Evolutionary conservation across 2,113 vertebrate genomes (phyloP).

Genomic region (Chaenocephalus aceratus): DNA sequence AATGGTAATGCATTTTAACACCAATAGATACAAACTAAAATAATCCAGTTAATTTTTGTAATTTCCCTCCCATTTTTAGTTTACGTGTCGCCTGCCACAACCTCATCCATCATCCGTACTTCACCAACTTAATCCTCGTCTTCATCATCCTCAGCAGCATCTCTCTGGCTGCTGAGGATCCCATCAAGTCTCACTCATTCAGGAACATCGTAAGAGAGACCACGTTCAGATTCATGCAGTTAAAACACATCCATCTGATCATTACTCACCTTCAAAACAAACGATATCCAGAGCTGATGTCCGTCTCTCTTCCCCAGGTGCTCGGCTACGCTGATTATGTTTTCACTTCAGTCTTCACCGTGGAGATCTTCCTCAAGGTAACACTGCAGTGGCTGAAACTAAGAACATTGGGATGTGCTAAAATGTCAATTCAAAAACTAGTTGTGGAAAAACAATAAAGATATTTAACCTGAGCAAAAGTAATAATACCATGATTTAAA

Average conservation of each 20-base stretch:
- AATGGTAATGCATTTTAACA: background rate
- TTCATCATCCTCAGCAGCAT: conserved; percentile 98
- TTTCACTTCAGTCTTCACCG: conserved; percentile 94
- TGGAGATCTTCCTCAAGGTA: conserved; percentile 95
- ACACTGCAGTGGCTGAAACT: background rate
- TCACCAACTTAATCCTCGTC: conserved; percentile 96
- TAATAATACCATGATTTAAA: too few species aligned
- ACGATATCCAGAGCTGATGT: background rate
- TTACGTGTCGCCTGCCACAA: conserved; percentile 91
- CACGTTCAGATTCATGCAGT: background rate
- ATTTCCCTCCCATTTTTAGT: conserved; percentile 71
- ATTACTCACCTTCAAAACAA: background rate
- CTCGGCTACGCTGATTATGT: conserved; percentile 94
- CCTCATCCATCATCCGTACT: conserved; percentile 94
- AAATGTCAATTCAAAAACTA: too few species aligned
- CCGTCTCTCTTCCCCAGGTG: conserved; percentile 80
- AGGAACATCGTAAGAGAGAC: conserved; percentile 90
- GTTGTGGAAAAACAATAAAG: too few species aligned
- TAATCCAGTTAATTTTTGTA: background rate
- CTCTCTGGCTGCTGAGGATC: conserved; percentile 94
- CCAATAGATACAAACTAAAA: background rate
- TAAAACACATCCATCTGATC: background rate
- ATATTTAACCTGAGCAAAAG: too few species aligned
- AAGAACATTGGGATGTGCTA: background rate
- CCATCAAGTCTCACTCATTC: conserved; percentile 93